These are phyloP conservation scores for Colinus virginianus DNA, from an alignment of 2,113 vertebrate species.

Conservation along the genomic window DNA sequence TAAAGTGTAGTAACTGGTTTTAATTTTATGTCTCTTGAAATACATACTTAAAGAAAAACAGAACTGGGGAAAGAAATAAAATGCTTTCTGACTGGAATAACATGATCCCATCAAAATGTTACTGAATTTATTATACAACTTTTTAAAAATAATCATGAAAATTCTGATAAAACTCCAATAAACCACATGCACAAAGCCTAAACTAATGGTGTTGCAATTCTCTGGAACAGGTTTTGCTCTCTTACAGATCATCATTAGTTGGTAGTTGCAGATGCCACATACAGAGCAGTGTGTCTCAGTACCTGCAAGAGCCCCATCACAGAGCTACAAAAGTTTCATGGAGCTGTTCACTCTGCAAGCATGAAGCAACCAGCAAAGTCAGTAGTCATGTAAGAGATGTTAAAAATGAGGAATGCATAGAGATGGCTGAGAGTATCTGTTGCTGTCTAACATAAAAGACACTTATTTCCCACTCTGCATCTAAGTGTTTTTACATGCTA, in stretches of 20 bases:
- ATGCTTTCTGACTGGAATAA: neutral
- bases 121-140: neutral
- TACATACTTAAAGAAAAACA: neutral
- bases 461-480: neutral
- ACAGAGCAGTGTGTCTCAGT: neutral
- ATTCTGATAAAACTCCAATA: neutral
- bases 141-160: neutral
- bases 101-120: neutral
- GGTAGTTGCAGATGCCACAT: neutral
- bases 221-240: neutral
- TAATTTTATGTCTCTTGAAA: neutral
- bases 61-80: neutral
- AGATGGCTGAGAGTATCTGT: neutral
- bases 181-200: fast-evolving
- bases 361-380: neutral
- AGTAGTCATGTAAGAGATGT: fast-evolving
- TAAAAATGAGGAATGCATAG: neutral
- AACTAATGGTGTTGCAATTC: fast-evolving
- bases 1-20: neutral
- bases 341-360: fast-evolving
- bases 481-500: neutral
- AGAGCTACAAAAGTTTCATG: fast-evolving
- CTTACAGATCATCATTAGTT: fast-evolving
- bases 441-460: neutral
- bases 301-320: neutral